Evolutionary conservation across 2,113 vertebrate species (phyloP), one percentile per base, ranked within the genome.

Genomic region (Rhombomys opimus): DNA sequence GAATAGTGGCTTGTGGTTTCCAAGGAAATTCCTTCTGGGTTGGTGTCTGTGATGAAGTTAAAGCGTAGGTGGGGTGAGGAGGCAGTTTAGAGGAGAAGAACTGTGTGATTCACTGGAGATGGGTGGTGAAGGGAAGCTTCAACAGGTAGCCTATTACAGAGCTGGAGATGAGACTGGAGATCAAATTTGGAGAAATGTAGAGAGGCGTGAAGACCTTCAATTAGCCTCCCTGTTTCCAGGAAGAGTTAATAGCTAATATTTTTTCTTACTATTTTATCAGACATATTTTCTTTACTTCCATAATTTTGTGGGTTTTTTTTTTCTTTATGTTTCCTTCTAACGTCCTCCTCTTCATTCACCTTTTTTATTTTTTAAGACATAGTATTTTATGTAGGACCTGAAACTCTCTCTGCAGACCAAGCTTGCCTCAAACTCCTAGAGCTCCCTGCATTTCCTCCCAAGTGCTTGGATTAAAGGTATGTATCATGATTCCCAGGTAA

Each of bases 121-220:
- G 32, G 1, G 32, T 73, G 32, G 30, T 57, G 17, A 9, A 35
- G 17, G 32, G 10, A n/a, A 35, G 18, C 10, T 81, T n/a, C 11
- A 52, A 30, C 15, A 35, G 30, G 30, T 18, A 27, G 50, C 15
- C 14, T 78, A 15, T 27, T 78, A 15, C 15, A 80, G 7, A 80
- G 32, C 78, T 23, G 15, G 50, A 7, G 50, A 57, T 57, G 32
- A 35, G 35, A 73, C 18, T 38, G n/a, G 32, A 20, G 5, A 81
- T n/a, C 13, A n/a, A 1, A 38, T 81, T 59, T 81, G 32, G 52
- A 81, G 18, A 9, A 81, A 81, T n/a, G 5, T 13, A n/a, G 54
- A 20, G 5, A 14, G 1, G 23, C 1, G 20, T 13, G 12, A n/a
- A 81, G 5, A 13, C n/a, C 5, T n/a, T 1, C 2, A 59, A 2